These are phyloP conservation scores for Archilochus colubris DNA, from an alignment of 2,113 vertebrate genomes.

Conservation along the genomic window DNA sequence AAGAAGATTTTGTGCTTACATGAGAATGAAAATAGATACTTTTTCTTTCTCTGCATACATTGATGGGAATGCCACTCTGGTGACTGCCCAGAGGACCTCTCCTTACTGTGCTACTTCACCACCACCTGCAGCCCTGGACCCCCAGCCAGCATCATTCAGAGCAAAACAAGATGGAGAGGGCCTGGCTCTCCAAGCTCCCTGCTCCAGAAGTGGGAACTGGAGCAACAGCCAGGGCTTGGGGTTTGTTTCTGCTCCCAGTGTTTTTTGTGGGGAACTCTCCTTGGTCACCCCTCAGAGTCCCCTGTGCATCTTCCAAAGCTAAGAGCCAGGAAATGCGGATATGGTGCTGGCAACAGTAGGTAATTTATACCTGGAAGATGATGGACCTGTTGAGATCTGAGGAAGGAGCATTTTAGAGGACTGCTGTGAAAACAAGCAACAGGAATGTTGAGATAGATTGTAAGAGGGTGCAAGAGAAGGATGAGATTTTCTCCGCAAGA, in stretches of 20 bases:
- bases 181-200: not conserved
- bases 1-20: not conserved
- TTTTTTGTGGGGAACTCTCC: not conserved
- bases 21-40: not conserved
- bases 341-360: fast-evolving
- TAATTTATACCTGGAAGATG: not conserved
- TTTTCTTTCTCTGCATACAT: not conserved
- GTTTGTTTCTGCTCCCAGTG: not conserved
- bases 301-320: not conserved
- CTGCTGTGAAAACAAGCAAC: not conserved
- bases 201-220: not conserved
- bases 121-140: not conserved
- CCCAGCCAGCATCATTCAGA: not conserved
- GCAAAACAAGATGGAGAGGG: not conserved
- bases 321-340: not conserved
- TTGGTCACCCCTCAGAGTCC: not conserved
- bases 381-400: not conserved
- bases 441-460: not conserved
- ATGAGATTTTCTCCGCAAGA: not conserved
- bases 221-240: not conserved
- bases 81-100: not conserved
- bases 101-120: fast-evolving
- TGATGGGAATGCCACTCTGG: not conserved
- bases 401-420: not conserved
- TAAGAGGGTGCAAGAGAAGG: not conserved